Evolutionary conservation across 2,113 vertebrate species (phyloP), one percentile per base, ranked within the genome.

Genomic region (Proteles cristata): DNA sequence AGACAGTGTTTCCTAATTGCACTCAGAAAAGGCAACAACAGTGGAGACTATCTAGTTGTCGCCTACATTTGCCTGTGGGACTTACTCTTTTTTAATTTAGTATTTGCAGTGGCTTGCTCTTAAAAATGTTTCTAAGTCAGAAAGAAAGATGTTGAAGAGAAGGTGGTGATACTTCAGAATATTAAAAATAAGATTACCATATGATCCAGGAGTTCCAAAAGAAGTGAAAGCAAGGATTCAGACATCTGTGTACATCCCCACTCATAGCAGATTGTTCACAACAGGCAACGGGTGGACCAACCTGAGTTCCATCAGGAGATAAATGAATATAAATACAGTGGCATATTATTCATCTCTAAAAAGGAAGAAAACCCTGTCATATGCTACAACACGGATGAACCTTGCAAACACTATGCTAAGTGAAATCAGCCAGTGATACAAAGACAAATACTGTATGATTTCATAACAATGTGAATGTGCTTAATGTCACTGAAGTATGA

Each of bases 101-200:
- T 71, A 73, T 96, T 48, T 93, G 10, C 21, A 83, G 39, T 79
- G 0, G 39, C 45, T 89, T 91, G 88, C 25, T 95, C 66, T 88
- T 39, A 50, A 69, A 50, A 69, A 53, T 66, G 28, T 73, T 95
- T 91, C 43, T 87, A 43, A 33, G 45, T 82, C n/a, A 96, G 39
- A 82, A 84, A 83, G 43, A 86, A 92, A 90, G n/a, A 14, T 92
- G 39, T 80, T 96, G 8, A 69, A 90, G 43, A 83, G 33, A 93
- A 31, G 63, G 21, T 25, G 17, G 17, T 6, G 2, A 15, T 48
- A 63, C 15, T 74, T 96, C 21, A 63, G 77, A 95, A 77, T 91
- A 39, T 69, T 73, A 76, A 93, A 73, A 71, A 23, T 28, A 95
- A 68, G 82, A 61, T 84, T 63, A 88, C n/a, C 48, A 15, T 85